Evolutionary conservation across 2,113 vertebrate species (phyloP).

Genomic region (Mohoua ochrocephala): DNA sequence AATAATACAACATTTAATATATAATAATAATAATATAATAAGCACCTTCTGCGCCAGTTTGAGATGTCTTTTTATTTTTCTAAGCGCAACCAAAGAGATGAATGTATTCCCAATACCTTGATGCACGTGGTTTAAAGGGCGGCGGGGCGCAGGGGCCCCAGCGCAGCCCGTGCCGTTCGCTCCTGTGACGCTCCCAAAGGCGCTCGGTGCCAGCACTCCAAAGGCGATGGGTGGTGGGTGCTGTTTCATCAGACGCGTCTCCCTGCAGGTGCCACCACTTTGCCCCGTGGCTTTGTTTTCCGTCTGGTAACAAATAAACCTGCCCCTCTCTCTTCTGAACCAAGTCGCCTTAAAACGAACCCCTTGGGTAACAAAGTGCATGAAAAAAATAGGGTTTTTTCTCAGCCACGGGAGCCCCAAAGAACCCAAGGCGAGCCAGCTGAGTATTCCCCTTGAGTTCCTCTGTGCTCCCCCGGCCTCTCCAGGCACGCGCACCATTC

Average conservation of each 20-base stretch:
- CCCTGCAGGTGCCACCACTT: neutral
- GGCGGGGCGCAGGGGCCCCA: neutral
- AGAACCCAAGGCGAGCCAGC: fast-evolving
- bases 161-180: fast-evolving
- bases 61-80: fast-evolving
- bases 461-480: too few relatives aligned
- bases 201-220: fast-evolving
- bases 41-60: too few relatives aligned
- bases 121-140: neutral
- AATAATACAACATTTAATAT: neutral
- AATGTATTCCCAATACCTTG: fast-evolving
- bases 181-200: fast-evolving
- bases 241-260: fast-evolving
- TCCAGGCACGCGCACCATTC: fast-evolving
- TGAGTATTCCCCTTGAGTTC: fast-evolving
- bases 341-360: neutral
- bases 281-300: fast-evolving
- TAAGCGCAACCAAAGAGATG: fast-evolving
- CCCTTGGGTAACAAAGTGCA: neutral
- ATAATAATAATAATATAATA: fast-evolving
- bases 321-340: neutral
- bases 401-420: neutral
- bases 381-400: fast-evolving
- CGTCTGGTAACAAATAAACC: neutral
- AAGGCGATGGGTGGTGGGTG: fast-evolving